phyloP scores from a whole-genome alignment of 30 jellyfish, hydroid and myxozoan species.

The Aurelia aurita complex sp. Pacific region DNA sequence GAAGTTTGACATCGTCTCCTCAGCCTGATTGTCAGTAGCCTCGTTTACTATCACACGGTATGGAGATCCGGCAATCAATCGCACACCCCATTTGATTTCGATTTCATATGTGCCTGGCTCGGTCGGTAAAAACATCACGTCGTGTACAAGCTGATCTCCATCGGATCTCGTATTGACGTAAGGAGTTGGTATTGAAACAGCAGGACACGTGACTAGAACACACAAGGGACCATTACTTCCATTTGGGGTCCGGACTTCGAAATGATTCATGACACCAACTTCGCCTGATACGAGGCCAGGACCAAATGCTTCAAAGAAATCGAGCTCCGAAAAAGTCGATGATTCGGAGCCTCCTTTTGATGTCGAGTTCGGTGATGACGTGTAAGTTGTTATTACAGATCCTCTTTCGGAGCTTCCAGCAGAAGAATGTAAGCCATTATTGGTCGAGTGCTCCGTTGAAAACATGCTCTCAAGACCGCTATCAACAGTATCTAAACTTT shows the following conservation, averaged over 20 bases:
- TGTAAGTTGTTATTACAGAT: not conserved
- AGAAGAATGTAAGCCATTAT: not conserved
- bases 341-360: slow-evolving; percentile 36
- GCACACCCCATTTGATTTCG: slow-evolving; percentile 86
- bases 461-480: slow-evolving; percentile 44
- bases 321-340: slow-evolving; percentile 37
- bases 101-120: slow-evolving; percentile 96
- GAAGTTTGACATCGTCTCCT: not conserved
- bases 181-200: slow-evolving; percentile 97
- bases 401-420: slow-evolving; percentile 40
- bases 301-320: slow-evolving; percentile 62
- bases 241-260: slow-evolving; percentile 81
- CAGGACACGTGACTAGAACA: slow-evolving; percentile 96
- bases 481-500: slow-evolving; percentile 35
- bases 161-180: slow-evolving; percentile 64
- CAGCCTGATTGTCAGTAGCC: not conserved
- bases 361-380: slow-evolving; percentile 38
- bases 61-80: slow-evolving; percentile 78
- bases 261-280: slow-evolving; percentile 85
- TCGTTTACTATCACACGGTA: slow-evolving; percentile 69
- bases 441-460: not conserved
- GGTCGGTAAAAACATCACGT: slow-evolving; percentile 89
- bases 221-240: slow-evolving; percentile 84
- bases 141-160: slow-evolving; percentile 76
- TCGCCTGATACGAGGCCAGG: slow-evolving; percentile 84